Evolutionary conservation across 2,797 vertebrate genomes (phyloP), one percentile per base, ranked within the genome.

Genomic region (Aulostomus chinensis): DNA sequence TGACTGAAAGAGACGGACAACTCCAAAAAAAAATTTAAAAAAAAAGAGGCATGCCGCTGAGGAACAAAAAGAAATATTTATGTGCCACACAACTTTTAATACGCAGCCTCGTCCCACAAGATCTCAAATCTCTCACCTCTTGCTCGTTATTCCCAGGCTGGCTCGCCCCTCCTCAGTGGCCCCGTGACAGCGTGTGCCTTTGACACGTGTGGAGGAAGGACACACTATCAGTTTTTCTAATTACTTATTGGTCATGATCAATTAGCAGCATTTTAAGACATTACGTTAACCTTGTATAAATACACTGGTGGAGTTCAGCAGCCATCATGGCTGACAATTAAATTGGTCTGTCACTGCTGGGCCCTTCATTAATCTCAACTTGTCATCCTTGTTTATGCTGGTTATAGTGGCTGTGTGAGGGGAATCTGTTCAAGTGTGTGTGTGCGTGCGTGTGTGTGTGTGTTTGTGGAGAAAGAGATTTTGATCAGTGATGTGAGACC

Each of bases 281-380:
- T 82, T 82, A 53, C 21, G 85, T 89, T 86, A 93, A 89, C 84
- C 92, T 93, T 94, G 88, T 87, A 92, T 90, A 95, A 95, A 95
- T 93, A 95, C 84, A 90, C 92, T 92, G 88, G 88, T 89, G 92
- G 93, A 92, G 92, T 94, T 95, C 93, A 94, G 68, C 90, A 87
- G 88, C 86, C 92, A 91, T 92, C 91, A 94, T 92, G 92, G 92
- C 78, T 95, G 94, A 97, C 95, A 95, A 94, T 95, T 95, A 95
- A 94, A 95, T 94, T 93, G 94, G 91, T 92, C 91, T 92, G 93
- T 95, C 95, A 95, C 92, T 92, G 88, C 87, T 40, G 89, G 92
- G 91, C 89, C 90, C 86, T 92, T 93, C 94, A 97, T 98, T 96
- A 96, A 96, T 98, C 95, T 97, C 94, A 93, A 94, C 94, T 95